Evolutionary conservation across 2,888 invertebrate genomes (phyloP), one percentile per base, ranked within the genome.

Genomic region (Hermodice carunculata): DNA sequence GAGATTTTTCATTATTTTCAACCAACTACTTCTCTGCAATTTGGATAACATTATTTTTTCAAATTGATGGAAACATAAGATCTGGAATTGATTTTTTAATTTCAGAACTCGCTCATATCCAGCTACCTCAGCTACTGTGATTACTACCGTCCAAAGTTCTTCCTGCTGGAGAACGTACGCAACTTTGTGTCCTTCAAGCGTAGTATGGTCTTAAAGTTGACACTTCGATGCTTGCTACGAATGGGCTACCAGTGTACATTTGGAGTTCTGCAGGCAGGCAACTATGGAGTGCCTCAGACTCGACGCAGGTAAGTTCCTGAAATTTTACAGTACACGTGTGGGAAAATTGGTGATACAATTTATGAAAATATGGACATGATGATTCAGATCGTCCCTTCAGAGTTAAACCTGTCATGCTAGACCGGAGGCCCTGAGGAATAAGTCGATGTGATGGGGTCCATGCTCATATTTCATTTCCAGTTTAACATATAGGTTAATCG

Each of bases 181-280:
- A 94, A 94, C 85, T 94, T 95, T 85, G 93, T 93, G 0, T 91
- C 92, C 0, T 94, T 92, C 83, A 94, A 94, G 81, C 90, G 90
- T 64, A 91, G 91, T 46, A 91, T 94, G 91, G 92, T 94, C 28
- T 85, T 95, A 56, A 94, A 94, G 85, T 83, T 94, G 71, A 92
- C 94, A 0, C 83, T 94, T 37, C 87, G 92, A 1, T 92, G 93
- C 70, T 87, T 95, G 19, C 79, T 94, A 31, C 90, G 91, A 54
- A 94, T 95, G 92, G 94, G 94, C 0, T 95, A 95, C 81, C 94
- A 94, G 86, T 94, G 93, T 72, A 91, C 93, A 0, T 93, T 94
- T 80, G 94, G 93, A 0, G 89, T 94, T n/a, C 82, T 95, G 17
- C 94, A 94, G 87, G 94, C 94, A 0, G 95, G 94, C 1, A 91